These are phyloP conservation scores for Rhopalosiphum padi DNA, from an alignment of 1,140 invertebrate species.

Conservation along the genomic window DNA sequence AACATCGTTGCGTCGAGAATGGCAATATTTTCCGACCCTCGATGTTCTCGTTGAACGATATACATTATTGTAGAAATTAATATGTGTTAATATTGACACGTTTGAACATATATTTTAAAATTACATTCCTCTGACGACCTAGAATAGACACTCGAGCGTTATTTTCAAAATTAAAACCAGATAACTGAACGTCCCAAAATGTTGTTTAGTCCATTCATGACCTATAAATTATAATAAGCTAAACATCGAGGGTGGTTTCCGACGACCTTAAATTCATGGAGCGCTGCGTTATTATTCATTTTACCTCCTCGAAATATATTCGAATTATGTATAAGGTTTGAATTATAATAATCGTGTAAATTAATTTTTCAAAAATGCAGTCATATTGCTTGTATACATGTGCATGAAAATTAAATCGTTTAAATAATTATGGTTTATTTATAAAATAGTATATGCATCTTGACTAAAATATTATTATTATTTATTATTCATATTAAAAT, in stretches of 20 bases:
- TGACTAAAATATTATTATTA: not conserved
- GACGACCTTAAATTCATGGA: not conserved
- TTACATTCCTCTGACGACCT: not conserved
- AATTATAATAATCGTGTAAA: constrained; percentile 6
- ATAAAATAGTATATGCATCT: not conserved
- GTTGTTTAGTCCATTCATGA: constrained; percentile 9
- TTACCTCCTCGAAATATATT: not conserved
- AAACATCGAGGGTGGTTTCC: not conserved
- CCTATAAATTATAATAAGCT: constrained; percentile 9
- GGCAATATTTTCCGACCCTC: not conserved
- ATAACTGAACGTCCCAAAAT: not conserved
- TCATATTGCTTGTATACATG: not conserved
- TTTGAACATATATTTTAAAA: not conserved
- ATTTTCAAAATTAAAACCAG: not conserved
- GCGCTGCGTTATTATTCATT: not conserved
- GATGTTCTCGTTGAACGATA: not conserved
- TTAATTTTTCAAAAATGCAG: not conserved
- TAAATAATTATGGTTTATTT: not conserved
- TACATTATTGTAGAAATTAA: not conserved
- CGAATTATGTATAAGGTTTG: not conserved
- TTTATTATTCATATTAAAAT: not conserved
- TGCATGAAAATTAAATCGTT: not conserved
- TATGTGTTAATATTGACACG: not conserved
- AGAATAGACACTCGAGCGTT: not conserved
- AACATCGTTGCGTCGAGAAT: not conserved